These are phyloP conservation scores for Ganaspis sp. DNA, from an alignment of 1,140 invertebrate genomes.

Conservation along the genomic window DNA sequence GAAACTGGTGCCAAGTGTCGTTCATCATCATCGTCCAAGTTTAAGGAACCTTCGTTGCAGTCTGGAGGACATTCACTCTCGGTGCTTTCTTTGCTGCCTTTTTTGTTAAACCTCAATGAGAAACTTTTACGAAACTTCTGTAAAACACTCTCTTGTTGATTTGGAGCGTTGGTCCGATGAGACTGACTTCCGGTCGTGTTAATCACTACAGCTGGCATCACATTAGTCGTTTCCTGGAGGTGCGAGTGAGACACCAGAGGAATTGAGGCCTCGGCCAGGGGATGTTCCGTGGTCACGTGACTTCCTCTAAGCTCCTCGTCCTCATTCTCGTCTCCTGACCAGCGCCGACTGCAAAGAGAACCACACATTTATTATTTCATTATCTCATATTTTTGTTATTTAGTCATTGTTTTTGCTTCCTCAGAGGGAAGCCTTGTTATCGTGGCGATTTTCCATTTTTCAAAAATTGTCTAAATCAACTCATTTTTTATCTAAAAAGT, in stretches of 20 bases:
- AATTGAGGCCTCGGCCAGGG: conserved; percentile 63
- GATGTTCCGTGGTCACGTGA: conserved; percentile 64
- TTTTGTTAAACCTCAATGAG: conserved; percentile 80
- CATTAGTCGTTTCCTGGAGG: conserved; percentile 61
- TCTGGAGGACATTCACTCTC: conserved; percentile 70
- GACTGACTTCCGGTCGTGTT: conserved; percentile 50
- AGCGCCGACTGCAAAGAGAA: conserved; percentile 60
- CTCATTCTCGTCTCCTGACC: conserved; percentile 68
- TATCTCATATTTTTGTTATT: no score
- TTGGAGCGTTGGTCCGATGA: conserved; percentile 55
- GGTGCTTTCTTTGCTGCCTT: conserved; percentile 75
- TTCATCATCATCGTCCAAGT: conserved; percentile 69
- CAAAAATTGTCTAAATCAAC: no score
- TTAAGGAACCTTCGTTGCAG: conserved; percentile 65
- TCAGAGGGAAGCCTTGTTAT: no score
- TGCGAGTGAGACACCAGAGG: conserved; percentile 65
- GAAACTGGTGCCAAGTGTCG: conserved; percentile 59
- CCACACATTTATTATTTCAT: conserved; percentile 33
- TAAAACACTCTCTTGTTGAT: conserved; percentile 77
- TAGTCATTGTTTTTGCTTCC: no score
- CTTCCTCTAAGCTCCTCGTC: conserved; percentile 51
- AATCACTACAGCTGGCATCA: conserved; percentile 48
- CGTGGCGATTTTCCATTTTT: no score
- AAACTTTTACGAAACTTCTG: conserved; percentile 85
- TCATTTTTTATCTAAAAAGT: no score